These are phyloP conservation scores for Crocodylus rhombifer DNA, from an alignment of 2,797 vertebrate genomes.

Conservation along the genomic window DNA sequence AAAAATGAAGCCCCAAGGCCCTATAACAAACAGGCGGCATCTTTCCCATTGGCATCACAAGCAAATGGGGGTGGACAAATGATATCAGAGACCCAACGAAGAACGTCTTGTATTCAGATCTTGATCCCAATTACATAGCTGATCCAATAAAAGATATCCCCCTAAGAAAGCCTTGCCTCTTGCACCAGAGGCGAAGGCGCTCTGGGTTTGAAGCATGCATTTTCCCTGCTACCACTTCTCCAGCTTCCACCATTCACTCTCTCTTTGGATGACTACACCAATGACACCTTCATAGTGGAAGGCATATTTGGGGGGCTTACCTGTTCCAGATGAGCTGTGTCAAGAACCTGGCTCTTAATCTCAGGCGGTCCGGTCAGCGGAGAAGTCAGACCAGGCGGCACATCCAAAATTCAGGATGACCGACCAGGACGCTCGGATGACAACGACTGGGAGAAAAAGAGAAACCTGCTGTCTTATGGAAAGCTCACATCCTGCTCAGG, in stretches of 20 bases:
- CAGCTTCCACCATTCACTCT: neutral
- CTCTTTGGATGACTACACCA: neutral
- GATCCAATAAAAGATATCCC: no score
- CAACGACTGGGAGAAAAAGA: accelerated
- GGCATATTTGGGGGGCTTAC: conserved; percentile 4
- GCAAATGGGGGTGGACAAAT: no score
- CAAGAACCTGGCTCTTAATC: neutral
- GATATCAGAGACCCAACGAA: no score
- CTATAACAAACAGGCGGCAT: neutral
- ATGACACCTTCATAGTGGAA: accelerated
- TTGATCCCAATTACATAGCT: no score
- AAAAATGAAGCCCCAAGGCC: neutral
- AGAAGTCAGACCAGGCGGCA: neutral
- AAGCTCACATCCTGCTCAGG: neutral
- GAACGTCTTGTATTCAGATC: no score
- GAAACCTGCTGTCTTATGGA: neutral
- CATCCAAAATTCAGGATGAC: neutral
- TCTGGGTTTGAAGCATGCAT: neutral
- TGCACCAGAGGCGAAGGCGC: neutral
- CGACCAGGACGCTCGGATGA: neutral
- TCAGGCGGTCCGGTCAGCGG: neutral
- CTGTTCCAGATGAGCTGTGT: neutral
- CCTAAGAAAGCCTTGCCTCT: conserved; percentile 17
- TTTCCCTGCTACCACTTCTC: conserved; percentile 8
- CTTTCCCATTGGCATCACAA: neutral